phyloP scores from a whole-genome alignment of 2,113 vertebrate genomes.

The Felis chaus region DNA sequence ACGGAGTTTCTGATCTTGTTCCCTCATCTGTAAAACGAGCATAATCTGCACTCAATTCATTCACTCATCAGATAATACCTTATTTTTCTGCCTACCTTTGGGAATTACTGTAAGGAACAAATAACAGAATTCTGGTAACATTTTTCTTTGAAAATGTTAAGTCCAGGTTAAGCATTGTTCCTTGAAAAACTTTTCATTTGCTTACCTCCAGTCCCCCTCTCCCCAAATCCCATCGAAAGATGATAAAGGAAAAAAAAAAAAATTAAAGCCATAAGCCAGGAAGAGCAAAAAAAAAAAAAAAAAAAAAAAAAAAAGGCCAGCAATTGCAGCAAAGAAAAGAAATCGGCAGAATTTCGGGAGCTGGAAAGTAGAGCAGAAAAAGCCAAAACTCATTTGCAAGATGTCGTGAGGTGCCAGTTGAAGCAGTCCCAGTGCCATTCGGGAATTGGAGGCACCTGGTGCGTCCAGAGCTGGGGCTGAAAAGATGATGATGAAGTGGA shows the following conservation, averaged over 20 bases:
- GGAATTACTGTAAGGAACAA: not conserved
- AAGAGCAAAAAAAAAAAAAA: not conserved
- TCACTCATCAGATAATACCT: not conserved
- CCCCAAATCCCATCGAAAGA: not conserved
- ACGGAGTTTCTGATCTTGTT: not conserved
- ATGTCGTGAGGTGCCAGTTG: not conserved
- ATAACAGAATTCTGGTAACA: not conserved
- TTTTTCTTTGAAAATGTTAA: not conserved
- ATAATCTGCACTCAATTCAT: not conserved
- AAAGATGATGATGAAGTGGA: not conserved
- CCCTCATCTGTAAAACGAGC: not conserved
- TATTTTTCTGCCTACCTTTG: not conserved
- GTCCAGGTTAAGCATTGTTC: not conserved
- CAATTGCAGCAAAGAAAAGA: not conserved
- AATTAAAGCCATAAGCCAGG: not conserved
- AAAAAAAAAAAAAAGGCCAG: not conserved
- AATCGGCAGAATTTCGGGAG: not conserved
- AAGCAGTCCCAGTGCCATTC: not conserved
- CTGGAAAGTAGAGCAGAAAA: not conserved
- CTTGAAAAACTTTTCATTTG: not conserved
- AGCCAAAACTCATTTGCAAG: not conserved
- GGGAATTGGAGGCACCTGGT: not conserved
- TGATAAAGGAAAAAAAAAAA: not conserved
- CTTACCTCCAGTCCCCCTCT: not conserved
- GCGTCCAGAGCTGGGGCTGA: not conserved